A percentile compares a stretch with the other conserved stretches of the same genome.
phyloP scores from a whole-genome alignment of 2,797 vertebrate species.

The Passerculus sandwichensis region DNA sequence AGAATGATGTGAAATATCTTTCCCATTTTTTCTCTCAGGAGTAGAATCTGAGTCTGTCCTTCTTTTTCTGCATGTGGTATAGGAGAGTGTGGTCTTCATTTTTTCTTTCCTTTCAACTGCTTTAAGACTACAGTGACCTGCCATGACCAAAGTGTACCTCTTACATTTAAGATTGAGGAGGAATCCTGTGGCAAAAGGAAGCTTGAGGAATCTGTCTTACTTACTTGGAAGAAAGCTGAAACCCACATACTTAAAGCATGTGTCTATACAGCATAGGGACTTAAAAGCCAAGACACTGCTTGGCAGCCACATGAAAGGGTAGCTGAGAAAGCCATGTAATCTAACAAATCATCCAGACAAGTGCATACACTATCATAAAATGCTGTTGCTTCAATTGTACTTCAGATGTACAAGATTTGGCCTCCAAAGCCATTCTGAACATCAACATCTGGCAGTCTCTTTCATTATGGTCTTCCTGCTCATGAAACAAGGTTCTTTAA shows the following conservation, averaged over 20 bases:
- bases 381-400: not conserved
- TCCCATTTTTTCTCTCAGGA: not conserved
- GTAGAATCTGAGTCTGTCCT: not conserved
- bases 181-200: not conserved
- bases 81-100: not conserved
- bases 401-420: not conserved
- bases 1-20: not conserved
- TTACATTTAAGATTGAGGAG: not conserved
- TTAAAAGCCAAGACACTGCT: not conserved
- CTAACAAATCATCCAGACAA: not conserved
- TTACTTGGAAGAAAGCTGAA: not conserved
- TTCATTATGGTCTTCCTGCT: not conserved
- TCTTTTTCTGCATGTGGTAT: not conserved
- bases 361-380: not conserved
- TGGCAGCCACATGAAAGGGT: not conserved
- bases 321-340: not conserved
- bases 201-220: not conserved
- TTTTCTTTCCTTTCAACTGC: not conserved
- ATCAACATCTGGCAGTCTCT: not conserved
- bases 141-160: not conserved
- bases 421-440: not conserved
- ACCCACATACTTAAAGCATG: not conserved
- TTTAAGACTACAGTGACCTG: not conserved
- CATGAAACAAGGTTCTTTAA: not conserved
- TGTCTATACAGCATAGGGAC: not conserved